Evolutionary conservation across 2,797 vertebrate genomes (phyloP), one percentile per base, ranked within the genome.

Genomic region (Smutsia temminckii): DNA sequence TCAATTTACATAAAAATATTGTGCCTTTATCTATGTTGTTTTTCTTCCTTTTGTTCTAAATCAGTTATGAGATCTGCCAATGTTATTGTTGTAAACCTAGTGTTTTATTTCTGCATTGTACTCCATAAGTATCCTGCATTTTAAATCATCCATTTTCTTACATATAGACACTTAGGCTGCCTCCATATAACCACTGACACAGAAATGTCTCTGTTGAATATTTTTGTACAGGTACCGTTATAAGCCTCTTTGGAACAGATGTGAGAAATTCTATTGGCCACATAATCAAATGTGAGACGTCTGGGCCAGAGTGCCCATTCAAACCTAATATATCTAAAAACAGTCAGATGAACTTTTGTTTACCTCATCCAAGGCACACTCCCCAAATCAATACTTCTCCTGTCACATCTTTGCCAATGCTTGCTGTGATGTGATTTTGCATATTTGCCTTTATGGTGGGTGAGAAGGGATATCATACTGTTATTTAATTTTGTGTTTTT

Each of bases 1-100:
- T 93, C 72, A 87, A 66, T 92, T 85, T 89, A 80, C 25, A 4
- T 87, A 75, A 92, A 61, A 74, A 2, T 29, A n/a, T 53, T 74
- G 46, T 68, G 9, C 68, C 86, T 4, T 46, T 79, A 12, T 40
- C 66, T 69, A 53, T 68, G 25, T 77, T 66, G 5, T 68, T 61
- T 61, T 12, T 63, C 63, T 32, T 55, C 20, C 23, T 83, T 66
- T 83, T 49, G 46, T 63, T 71, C 46, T 37, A 51, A 83, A 57
- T 55, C 32, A 63, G 1, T 40, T 85, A 87, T 64, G 14, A 77
- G 42, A 61, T 40, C 3, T 81, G 0, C 72, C 18, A 34, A 49
- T 20, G 27, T 72, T 81, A 29, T 66, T 86, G 16, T 64, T 89
- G 29, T 32, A 83, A 85, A 66, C 51, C 9, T 49, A 23, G 0